phyloP scores from a whole-genome alignment of 2,797 vertebrate species.

The Enteromius afrohamiltoni region DNA sequence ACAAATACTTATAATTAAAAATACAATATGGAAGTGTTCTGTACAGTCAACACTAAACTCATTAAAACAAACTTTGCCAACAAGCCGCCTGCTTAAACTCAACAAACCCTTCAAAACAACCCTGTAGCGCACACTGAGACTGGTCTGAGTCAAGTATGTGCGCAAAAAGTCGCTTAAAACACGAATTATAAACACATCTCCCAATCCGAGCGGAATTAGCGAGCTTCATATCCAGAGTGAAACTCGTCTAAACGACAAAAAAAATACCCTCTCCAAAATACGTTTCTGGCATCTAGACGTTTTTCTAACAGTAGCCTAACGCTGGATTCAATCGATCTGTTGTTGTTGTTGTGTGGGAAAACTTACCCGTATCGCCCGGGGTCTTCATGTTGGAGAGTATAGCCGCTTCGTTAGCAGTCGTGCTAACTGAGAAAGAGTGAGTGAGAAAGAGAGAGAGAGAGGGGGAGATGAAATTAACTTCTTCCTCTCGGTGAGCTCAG shows the following conservation, averaged over 20 bases:
- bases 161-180: not conserved
- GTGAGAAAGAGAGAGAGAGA: slow-evolving; percentile 20
- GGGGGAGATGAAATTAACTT: slow-evolving; percentile 48
- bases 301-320: no score
- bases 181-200: slow-evolving; percentile 5
- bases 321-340: not conserved
- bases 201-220: slow-evolving; percentile 5
- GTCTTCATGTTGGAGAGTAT: slow-evolving; percentile 75
- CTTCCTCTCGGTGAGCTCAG: slow-evolving; percentile 50
- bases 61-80: slow-evolving; percentile 17
- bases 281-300: no score
- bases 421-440: slow-evolving; percentile 60
- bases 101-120: not conserved
- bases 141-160: not conserved
- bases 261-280: not conserved
- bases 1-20: not conserved
- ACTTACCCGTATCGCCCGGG: slow-evolving; percentile 78
- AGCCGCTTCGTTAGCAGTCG: slow-evolving; percentile 65
- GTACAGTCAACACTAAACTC: not conserved
- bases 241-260: slow-evolving; percentile 5
- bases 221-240: not conserved
- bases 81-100: not conserved
- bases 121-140: not conserved
- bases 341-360: slow-evolving; percentile 11
- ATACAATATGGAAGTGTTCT: no score